A percentile compares a stretch with the other conserved stretches of the same genome.
Conservation (phyloP, 2,888 invertebrate species). For the Pseudanteris insignis region DNA sequence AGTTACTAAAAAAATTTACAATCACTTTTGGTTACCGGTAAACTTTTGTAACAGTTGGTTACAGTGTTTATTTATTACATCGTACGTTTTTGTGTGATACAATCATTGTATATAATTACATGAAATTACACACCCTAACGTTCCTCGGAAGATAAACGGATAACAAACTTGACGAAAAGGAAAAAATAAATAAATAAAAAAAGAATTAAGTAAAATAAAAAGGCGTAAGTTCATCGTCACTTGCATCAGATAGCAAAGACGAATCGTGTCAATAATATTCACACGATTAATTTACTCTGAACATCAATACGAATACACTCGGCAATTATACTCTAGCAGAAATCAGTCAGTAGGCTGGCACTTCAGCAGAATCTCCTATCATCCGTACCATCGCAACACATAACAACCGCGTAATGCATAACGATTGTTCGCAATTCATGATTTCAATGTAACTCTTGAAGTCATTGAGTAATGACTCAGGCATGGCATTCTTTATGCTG, state of each 20-base stretch:
- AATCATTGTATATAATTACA: background rate
- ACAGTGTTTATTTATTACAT: too few species aligned
- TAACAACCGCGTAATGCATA: background rate
- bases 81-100: too few species aligned
- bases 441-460: slow-evolving; percentile 6
- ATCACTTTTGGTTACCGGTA: too few species aligned
- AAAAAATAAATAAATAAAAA: background rate
- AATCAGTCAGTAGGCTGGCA: background rate
- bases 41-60: too few species aligned
- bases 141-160: background rate
- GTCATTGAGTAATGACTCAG: background rate
- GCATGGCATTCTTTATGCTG: background rate
- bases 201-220: too few species aligned
- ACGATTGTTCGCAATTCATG: background rate
- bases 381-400: background rate
- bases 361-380: slow-evolving; percentile 2
- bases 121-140: background rate
- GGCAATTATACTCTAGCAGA: slow-evolving; percentile 1
- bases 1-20: too few species aligned
- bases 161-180: background rate
- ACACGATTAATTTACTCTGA: slow-evolving; percentile 1
- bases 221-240: slow-evolving; percentile 6
- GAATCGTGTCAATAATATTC: slow-evolving; percentile 3
- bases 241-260: background rate
- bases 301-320: slow-evolving; percentile 1